Base-by-base conservation (phyloP, 2,888 invertebrate species). In the Meghimatium bilineatum region DNA sequence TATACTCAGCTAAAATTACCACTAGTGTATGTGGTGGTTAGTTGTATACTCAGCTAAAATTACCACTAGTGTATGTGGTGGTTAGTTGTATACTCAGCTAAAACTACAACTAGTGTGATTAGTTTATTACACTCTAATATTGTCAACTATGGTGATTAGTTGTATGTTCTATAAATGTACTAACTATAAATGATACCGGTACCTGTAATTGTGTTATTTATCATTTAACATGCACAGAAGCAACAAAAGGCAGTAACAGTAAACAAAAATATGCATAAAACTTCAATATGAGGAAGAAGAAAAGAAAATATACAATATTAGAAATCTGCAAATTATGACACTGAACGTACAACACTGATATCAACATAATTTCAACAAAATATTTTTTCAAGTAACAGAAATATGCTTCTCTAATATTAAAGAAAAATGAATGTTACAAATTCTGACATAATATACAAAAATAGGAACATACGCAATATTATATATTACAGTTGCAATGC, bases 401-500 rank as follows among this genome's bases (percentile, higher is more conserved):
- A 66, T 66, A 66, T 66, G 66, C 32, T 66, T 66, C 17, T 66
- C 32, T 32, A 66, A 66, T 10, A 66, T 63, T 3, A 63, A 63
- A n/a, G n/a, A 5, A 32, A 12, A 32, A 66, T 29, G 32, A 32
- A 0, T 14, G 10, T 6, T 63, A n/a, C 6, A 6, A 1, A 17
- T 32, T 17, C 1, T 12, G 17, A 66, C 29, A 32, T 66, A 66
- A 10, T 66, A 29, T 66, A 32, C 32, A 63, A 63, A 63, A 63
- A n/a, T 2, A 63, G 26, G 8, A n/a, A 29, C 66, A 66, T 29
- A 32, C 14, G 38, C 17, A 71, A 71, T 67, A 32, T 10, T 23
- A 69, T 69, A 69, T 69, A 34, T 71, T 71, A 71, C 26, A 71
- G n/a, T 71, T 71, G 71, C 36, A 10, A 74, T 52, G 32, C 52